Base-by-base conservation (phyloP, 2,113 vertebrate genomes). In the Brachyhypopomus occidentalis region DNA sequence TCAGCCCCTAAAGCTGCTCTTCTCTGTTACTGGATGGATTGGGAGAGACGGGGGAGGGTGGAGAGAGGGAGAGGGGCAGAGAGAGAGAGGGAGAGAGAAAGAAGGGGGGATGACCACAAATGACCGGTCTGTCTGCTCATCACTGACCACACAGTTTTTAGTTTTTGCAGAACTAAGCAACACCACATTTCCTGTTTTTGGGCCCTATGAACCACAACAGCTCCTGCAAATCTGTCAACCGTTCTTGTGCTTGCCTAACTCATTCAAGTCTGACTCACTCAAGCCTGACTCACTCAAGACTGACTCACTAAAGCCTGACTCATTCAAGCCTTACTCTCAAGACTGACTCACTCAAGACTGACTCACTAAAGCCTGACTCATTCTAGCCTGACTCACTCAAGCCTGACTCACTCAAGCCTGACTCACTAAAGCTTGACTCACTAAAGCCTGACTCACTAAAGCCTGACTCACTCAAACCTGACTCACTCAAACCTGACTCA, bases 1-100 rank as follows among this genome's bases (percentile, higher is more conserved):
- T 87, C 82, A 56, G n/a, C 70, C 66, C 81, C 79, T 63, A 14
- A 45, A 55, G 19, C 77, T 23, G 67, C 67, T 72, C 20, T 70
- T 62, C 27, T 74, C 60, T 48, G 56, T 69, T 70, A 60, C 67
- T 83, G 62, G 73, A 80, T 58, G n/a, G 74, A 83, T 62, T 38
- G 59, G 38, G 22, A 71, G 60, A 48, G 55, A 59, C 38, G 23
- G 23, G 23, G 55, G 9, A 52, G 45, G 12, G 45, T 14, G 0
- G 2, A 62, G 22, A 36, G 22, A 48, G 22, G 12, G 19, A 45
- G 36, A 22, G 9, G 63, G 30, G 4, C 0, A 23, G 30, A 38
- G 66, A 34, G 7, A 22, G 64, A 36, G 23, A 23, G 60, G 56
- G 36, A 56, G 59, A 55, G 67, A 70, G 34, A 34, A 48, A 30